These are phyloP conservation scores for Tragelaphus scriptus DNA, from an alignment of 2,113 vertebrate genomes.

Conservation along the genomic window DNA sequence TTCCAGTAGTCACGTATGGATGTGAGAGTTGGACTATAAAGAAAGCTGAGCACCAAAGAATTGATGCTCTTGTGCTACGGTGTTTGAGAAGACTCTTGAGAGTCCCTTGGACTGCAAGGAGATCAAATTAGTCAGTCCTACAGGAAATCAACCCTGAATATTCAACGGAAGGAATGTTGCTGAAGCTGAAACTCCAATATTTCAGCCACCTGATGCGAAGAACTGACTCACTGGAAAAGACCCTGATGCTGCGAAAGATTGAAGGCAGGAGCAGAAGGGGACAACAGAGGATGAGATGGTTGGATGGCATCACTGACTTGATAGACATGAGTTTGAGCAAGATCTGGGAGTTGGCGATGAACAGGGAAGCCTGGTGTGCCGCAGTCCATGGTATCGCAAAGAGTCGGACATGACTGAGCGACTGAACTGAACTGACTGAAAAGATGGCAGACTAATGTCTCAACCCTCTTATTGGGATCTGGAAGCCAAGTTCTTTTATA, in stretches of 20 bases:
- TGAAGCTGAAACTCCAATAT: not conserved
- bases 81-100: not conserved
- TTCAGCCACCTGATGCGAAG: not conserved
- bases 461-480: not conserved
- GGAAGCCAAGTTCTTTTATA: not conserved
- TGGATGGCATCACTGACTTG: not conserved
- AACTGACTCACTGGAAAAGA: not conserved
- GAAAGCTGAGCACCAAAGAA: not conserved
- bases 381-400: fast-evolving
- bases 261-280: not conserved
- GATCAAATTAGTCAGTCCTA: not conserved
- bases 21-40: not conserved
- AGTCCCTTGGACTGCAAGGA: not conserved
- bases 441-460: not conserved
- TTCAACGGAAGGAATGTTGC: not conserved
- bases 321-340: not conserved
- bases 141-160: not conserved
- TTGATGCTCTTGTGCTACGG: not conserved
- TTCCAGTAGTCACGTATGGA: not conserved
- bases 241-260: not conserved
- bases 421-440: not conserved
- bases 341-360: not conserved
- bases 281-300: not conserved
- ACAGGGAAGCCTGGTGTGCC: not conserved
- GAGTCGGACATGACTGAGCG: fast-evolving